These are phyloP conservation scores for Bufo gargarizans DNA, from an alignment of 2,113 vertebrate species.

Conservation along the genomic window DNA sequence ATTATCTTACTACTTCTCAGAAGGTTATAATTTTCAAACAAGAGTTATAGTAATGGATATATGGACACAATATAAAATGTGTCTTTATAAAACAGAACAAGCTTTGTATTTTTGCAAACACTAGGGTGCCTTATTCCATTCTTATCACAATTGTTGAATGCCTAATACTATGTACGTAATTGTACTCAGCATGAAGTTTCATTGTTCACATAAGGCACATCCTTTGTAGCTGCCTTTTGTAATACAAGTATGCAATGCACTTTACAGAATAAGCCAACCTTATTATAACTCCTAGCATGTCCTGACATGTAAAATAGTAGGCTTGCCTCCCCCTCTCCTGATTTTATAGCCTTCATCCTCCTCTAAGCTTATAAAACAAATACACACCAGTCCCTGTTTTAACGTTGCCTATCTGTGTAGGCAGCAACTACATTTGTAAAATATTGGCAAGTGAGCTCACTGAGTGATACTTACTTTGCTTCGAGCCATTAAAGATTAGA, in stretches of 20 bases:
- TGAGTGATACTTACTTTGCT: constrained; percentile 46
- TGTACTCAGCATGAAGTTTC: constrained; percentile 11
- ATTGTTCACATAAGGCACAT: constrained; percentile 24
- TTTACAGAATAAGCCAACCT: background rate
- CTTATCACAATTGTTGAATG: background rate
- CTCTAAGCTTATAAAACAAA: constrained; percentile 34
- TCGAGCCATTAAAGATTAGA: constrained; percentile 53
- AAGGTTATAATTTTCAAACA: background rate
- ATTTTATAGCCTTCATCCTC: constrained; percentile 7
- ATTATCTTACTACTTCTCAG: background rate
- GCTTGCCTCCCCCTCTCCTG: constrained; percentile 31
- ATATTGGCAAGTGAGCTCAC: constrained; percentile 31
- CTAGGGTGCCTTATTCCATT: background rate
- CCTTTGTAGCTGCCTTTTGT: background rate
- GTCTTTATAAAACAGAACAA: background rate
- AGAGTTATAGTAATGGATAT: background rate
- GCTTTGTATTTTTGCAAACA: background rate
- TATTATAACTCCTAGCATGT: constrained; percentile 21
- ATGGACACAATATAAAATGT: background rate
- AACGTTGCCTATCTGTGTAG: constrained; percentile 26
- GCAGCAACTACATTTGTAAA: constrained; percentile 28
- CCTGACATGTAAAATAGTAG: constrained; percentile 46
- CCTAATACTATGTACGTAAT: constrained; percentile 3
- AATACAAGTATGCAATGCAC: constrained; percentile 14
- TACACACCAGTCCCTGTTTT: constrained; percentile 30